Evolutionary conservation across 2,797 vertebrate genomes (phyloP), one percentile per base, ranked within the genome.

Genomic region (Enteromius unitaeniatus): DNA sequence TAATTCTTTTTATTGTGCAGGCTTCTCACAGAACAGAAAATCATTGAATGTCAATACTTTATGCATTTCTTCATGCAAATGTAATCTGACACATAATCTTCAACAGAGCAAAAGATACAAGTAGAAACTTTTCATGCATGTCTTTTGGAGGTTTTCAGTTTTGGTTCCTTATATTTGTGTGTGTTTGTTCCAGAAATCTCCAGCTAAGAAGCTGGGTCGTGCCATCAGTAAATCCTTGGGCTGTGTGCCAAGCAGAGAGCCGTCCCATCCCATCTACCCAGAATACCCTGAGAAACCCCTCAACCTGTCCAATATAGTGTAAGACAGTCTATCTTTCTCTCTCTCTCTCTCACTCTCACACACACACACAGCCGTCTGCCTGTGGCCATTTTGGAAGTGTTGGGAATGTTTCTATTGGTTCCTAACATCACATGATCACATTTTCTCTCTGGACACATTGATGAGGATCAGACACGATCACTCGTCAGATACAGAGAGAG

Each of bases 221-320:
- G 97, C 97, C 69, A 96, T 99, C 90, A 96, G 97, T 90, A 97
- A 95, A 87, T 98, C 97, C 6, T 94, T 99, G 74, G 97, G 97
- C 42, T 99, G 97, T 0, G 96, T 97, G 0, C 97, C 97, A 0
- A 96, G 95, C 60, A 91, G 97, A 90, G 96, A 98, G 6, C 95
- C 95, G 0, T 91, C 95, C 0, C 97, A 96, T 84, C 97, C 97
- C 0, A 81, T 97, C 15, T 99, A 97, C 89, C 96, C 97, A 0
- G 97, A 99, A 90, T 96, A 97, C 86, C 97, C 97, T 0, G 97
- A 97, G 88, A 95, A 96, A 91, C 96, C 97, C 4, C 95, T 99
- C 1, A 96, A 98, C 88, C 95, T 99, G n/a, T 92, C 97, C 51
- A 97, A 98, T 85, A 95, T 98, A 13, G 95, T 99, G 97, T 99